These are phyloP conservation scores for Fratercula arctica DNA, from an alignment of 2,797 vertebrate genomes.

Conservation along the genomic window DNA sequence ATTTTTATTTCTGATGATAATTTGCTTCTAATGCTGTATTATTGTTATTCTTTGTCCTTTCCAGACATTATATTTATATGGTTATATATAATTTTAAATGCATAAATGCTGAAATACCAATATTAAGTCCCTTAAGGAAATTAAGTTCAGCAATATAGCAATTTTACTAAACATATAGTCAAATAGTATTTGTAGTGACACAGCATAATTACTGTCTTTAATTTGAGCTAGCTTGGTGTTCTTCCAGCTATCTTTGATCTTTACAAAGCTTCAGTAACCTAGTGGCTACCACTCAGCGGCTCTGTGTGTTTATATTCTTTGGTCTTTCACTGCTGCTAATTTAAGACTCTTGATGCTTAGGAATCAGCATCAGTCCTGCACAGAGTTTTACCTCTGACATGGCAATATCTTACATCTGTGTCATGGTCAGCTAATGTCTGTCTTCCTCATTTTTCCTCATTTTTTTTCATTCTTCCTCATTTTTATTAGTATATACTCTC, in stretches of 20 bases:
- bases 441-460: not conserved
- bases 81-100: not conserved
- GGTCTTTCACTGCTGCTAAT: not conserved
- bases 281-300: fast-evolving
- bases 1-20: not conserved
- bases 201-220: not conserved
- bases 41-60: not conserved
- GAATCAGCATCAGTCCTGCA: not conserved
- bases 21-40: not conserved
- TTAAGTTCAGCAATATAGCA: not conserved
- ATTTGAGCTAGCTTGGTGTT: not conserved
- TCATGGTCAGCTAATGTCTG: not conserved
- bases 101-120: not conserved
- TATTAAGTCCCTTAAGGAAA: not conserved
- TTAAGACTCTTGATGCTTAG: not conserved
- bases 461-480: not conserved
- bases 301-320: not conserved
- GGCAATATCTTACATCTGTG: not conserved
- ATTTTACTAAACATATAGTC: not conserved
- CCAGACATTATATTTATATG: not conserved
- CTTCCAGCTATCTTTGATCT: not conserved
- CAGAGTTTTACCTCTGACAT: not conserved
- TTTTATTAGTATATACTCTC: not conserved
- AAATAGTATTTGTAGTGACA: not conserved
- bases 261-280: not conserved